These are phyloP conservation scores for Nothocercus julius DNA, from an alignment of 2,113 vertebrate species.

Conservation along the genomic window DNA sequence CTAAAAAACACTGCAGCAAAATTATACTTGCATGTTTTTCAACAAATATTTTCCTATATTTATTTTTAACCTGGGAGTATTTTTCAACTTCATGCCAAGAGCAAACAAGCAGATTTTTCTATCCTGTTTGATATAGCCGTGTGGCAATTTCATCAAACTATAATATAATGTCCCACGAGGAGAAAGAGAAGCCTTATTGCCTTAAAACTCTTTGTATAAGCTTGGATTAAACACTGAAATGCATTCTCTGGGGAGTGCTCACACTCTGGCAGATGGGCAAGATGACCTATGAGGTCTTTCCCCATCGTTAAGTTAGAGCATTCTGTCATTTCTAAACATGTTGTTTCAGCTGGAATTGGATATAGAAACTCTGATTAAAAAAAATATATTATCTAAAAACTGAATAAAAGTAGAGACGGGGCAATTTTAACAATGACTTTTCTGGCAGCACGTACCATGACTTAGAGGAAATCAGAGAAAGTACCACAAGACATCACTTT, in stretches of 20 bases:
- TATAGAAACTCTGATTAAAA: background rate
- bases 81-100: background rate
- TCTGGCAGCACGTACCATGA: background rate
- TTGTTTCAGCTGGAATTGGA: background rate
- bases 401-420: background rate
- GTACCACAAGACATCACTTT: background rate
- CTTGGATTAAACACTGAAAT: background rate
- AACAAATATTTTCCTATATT: background rate
- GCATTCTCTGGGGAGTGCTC: background rate
- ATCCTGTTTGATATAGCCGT: background rate
- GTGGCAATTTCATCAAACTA: background rate
- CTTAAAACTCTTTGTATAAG: background rate
- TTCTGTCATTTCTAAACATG: background rate
- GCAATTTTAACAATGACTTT: constrained; percentile 4
- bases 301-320: background rate
- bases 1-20: background rate
- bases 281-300: background rate
- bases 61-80: background rate
- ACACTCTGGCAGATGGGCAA: background rate
- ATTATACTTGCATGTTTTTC: background rate
- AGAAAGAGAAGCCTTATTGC: background rate
- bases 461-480: background rate
- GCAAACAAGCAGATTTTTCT: background rate
- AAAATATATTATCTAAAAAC: background rate
- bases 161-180: background rate